Evolutionary conservation across 2,113 vertebrate genomes (phyloP), one percentile per base, ranked within the genome.

Genomic region (Sapayoa aenigma): DNA sequence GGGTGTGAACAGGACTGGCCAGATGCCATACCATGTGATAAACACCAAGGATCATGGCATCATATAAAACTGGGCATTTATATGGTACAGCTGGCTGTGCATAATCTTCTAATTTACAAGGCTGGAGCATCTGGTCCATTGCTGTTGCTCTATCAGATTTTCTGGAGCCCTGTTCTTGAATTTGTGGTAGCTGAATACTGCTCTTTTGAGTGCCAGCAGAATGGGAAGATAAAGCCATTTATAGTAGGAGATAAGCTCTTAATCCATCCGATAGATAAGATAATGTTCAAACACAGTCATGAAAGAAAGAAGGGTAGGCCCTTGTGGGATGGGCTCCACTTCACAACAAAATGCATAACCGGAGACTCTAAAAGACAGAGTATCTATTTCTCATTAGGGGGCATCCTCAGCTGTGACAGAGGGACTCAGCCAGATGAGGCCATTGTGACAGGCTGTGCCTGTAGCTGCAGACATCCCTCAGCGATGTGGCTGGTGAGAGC

Each of bases 81-180:
- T 97, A 89, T 41, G 89, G 89, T 95, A 65, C 98, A 98, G 97
- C 97, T 98, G 98, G 97, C 86, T 84, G 11, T 96, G 97, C 97
- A 98, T 98, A 97, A 98, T 98, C 96, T 93, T 93, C 84, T 97
- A 97, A 98, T 98, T 98, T 97, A 98, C 96, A 96, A 97, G 95
- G 84, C 87, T 94, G 91, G 63, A 97, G 86, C 98, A 98, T 97
- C 98, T 98, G 98, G 91, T 97, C 91, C 87, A 82, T 96, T 84
- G 94, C 92, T 93, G 95, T 95, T 90, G 93, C 47, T 97, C 94
- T 95, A 91, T 95, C 96, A 94, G 95, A 63, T 93, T 96, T 96
- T 94, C 84, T 63, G 12, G 76, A 71, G 87, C 49, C 65, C 80
- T 76, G 46, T 76, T 95, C 93, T 93, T 93, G 78, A 96, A 76